Conservation (phyloP, 2,888 invertebrate genomes). For the Dryobota labecula region DNA sequence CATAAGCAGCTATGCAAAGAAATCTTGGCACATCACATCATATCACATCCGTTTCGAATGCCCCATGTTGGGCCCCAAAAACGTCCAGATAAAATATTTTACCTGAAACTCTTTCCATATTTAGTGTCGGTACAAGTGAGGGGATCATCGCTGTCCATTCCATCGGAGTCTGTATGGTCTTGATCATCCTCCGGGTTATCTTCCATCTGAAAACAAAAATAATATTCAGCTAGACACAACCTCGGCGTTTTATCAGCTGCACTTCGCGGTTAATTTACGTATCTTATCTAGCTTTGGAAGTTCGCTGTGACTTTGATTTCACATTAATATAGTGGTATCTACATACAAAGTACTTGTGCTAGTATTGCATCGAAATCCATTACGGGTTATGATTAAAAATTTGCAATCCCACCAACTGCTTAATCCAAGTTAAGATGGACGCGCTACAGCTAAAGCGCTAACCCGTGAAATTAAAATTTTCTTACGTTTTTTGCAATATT, state of each 20-base stretch:
- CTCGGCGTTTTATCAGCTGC: constrained; percentile 24
- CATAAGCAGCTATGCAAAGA: not conserved
- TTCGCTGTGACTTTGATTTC: constrained; percentile 36
- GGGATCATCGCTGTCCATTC: constrained; percentile 88
- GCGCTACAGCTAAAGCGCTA: too few relatives aligned
- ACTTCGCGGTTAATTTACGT: constrained; percentile 29
- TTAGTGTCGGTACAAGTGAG: constrained; percentile 91
- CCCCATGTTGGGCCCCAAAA: constrained; percentile 3
- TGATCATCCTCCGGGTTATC: constrained; percentile 79
- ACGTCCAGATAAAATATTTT: constrained; percentile 55
- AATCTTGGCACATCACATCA: not conserved
- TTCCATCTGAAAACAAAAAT: constrained; percentile 80
- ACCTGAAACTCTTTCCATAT: constrained; percentile 95
- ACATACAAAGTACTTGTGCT: not conserved
- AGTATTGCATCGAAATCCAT: not conserved
- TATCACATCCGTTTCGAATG: not conserved
- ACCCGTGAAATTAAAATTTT: too few relatives aligned
- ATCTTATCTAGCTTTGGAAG: constrained; percentile 47
- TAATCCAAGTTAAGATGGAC: not conserved
- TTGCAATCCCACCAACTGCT: not conserved
- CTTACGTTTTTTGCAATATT: too few relatives aligned
- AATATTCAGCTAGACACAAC: constrained; percentile 3
- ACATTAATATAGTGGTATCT: constrained; percentile 22
- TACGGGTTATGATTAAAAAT: not conserved
- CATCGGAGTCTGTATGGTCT: constrained; percentile 83